Conservation (phyloP, 2,888 invertebrate species). For the Cheilosia soror region DNA sequence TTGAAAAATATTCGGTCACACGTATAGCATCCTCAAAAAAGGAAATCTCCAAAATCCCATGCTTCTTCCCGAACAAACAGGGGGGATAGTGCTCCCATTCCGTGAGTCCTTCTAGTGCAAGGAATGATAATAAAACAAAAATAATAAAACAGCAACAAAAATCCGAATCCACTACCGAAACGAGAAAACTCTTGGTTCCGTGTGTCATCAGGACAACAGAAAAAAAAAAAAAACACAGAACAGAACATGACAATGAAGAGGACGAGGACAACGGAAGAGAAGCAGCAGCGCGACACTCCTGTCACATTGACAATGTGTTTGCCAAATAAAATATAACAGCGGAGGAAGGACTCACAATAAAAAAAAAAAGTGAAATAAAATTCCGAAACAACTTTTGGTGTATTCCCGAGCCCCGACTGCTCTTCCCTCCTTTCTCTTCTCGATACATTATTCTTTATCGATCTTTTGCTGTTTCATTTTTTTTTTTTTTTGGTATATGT, state of each 20-base stretch:
- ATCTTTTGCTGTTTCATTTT: conserved; percentile 3
- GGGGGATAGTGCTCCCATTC: conserved; percentile 30
- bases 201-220: conserved; percentile 16
- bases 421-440: not conserved
- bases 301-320: conserved; percentile 74
- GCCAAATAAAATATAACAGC: conserved; percentile 71
- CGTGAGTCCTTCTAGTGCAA: conserved; percentile 34
- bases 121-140: conserved; percentile 29
- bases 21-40: conserved; percentile 14
- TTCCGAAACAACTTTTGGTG: conserved; percentile 65
- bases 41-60: not conserved
- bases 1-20: conserved; percentile 28
- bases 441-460: conserved; percentile 56
- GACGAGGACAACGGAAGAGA: conserved; percentile 18
- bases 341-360: conserved; percentile 14
- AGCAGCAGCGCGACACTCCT: conserved; percentile 61
- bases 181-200: conserved; percentile 38
- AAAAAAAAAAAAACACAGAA: not conserved
- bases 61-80: not conserved
- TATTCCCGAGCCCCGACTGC: conserved; percentile 17
- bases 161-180: conserved; percentile 39
- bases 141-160: conserved; percentile 5
- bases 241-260: not conserved
- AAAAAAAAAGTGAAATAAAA: conserved; percentile 40
- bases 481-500: conserved; percentile 30